Conservation (phyloP, 2,888 invertebrate genomes). For the Taphrorychus bicolor region DNA sequence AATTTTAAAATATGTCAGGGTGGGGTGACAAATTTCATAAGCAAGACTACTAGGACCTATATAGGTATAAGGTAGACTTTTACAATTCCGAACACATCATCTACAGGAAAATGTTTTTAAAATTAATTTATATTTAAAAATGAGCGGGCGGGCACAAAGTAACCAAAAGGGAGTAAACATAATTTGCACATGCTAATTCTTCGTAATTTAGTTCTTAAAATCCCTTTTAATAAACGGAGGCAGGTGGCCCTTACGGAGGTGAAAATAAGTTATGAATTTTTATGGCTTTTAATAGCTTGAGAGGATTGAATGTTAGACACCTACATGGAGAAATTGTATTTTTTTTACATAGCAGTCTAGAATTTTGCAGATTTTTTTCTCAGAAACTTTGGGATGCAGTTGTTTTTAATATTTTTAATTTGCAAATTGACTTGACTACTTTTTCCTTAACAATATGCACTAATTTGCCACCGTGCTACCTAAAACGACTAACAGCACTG, state of each 20-base stretch:
- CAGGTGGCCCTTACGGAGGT: conserved; percentile 6
- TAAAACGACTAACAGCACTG: too few species aligned
- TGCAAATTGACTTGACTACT: neutral
- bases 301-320: neutral
- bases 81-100: too few species aligned
- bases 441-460: too few species aligned
- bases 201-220: conserved; percentile 4
- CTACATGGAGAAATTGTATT: neutral
- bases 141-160: neutral
- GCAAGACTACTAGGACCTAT: too few species aligned
- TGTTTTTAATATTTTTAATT: neutral
- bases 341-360: too few species aligned
- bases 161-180: neutral
- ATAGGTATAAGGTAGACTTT: too few species aligned
- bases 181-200: conserved; percentile 15
- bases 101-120: neutral
- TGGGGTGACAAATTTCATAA: too few species aligned
- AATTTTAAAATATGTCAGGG: too few species aligned
- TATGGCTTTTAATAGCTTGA: conserved; percentile 4
- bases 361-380: neutral
- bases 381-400: neutral
- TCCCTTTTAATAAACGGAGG: conserved; percentile 10
- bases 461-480: too few species aligned
- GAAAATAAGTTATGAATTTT: conserved; percentile 11
- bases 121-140: neutral